phyloP scores from a whole-genome alignment of 53 echinoderm and acorn worm species.

The Stichopus horrens region DNA sequence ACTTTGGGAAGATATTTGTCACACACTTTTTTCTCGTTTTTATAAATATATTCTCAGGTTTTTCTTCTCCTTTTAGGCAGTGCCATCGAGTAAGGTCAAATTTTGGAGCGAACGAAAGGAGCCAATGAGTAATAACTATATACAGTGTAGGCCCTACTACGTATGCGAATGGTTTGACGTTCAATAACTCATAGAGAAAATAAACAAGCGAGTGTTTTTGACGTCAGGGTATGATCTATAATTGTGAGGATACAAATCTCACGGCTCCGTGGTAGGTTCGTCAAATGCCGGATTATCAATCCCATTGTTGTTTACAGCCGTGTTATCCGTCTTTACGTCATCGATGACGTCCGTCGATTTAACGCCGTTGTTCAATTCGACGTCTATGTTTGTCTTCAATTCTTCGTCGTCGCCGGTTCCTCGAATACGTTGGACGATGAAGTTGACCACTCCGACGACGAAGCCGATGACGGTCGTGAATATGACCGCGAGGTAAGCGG shows the following conservation, averaged over 20 bases:
- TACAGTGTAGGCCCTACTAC: too few relatives aligned
- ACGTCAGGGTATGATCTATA: background rate
- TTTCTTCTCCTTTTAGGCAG: too few relatives aligned
- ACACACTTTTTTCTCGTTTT: too few relatives aligned
- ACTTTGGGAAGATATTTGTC: too few relatives aligned
- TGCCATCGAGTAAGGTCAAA: too few relatives aligned
- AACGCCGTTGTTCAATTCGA: background rate
- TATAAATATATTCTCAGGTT: too few relatives aligned
- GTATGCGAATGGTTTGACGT: too few relatives aligned
- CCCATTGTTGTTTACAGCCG: background rate
- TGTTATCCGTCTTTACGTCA: background rate
- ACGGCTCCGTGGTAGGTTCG: background rate
- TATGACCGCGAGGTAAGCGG: slow-evolving; percentile 55
- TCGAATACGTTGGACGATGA: background rate
- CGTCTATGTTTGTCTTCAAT: background rate
- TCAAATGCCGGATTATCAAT: slow-evolving; percentile 24
- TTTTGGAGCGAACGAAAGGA: too few relatives aligned
- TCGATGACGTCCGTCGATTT: background rate
- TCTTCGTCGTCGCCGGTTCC: slow-evolving; percentile 21
- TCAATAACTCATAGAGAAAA: too few relatives aligned
- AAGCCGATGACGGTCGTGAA: slow-evolving; percentile 47
- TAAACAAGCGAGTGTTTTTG: too few relatives aligned
- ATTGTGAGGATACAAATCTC: background rate
- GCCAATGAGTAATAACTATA: too few relatives aligned
- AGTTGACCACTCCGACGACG: slow-evolving; percentile 3